Conservation (phyloP, 2,888 invertebrate species). For the Leptogaster cylindrica region DNA sequence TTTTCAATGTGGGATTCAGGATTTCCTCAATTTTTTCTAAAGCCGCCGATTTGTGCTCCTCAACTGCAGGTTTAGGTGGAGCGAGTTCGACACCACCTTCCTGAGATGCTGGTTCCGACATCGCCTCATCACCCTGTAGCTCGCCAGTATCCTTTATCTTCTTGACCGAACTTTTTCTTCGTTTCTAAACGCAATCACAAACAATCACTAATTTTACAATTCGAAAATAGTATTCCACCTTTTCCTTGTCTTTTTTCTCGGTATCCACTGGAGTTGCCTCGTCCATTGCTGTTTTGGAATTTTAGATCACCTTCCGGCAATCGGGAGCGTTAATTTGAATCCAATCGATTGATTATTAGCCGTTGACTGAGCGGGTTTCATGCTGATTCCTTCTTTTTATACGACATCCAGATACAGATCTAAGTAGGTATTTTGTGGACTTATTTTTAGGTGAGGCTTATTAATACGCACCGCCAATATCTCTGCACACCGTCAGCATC, state of each 20-base stretch:
- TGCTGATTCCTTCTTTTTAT: constrained; percentile 26
- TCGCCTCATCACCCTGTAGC: not conserved
- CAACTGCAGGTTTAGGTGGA: constrained; percentile 49
- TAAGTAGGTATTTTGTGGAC: constrained; percentile 6
- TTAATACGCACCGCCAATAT: not conserved
- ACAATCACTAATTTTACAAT: constrained; percentile 20
- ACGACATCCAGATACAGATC: constrained; percentile 21
- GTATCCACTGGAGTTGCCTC: constrained; percentile 37
- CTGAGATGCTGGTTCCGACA: constrained; percentile 30
- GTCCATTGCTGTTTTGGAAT: constrained; percentile 30
- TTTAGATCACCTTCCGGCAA: not conserved
- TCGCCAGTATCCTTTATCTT: constrained; percentile 9
- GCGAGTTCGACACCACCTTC: constrained; percentile 52
- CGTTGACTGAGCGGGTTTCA: constrained; percentile 8
- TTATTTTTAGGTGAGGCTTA: constrained; percentile 25
- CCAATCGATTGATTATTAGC: constrained; percentile 4
- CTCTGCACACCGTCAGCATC: not conserved
- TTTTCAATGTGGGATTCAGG: constrained; percentile 58
- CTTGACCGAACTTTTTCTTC: constrained; percentile 3
- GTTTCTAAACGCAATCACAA: constrained; percentile 20
- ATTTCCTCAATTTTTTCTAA: constrained; percentile 60
- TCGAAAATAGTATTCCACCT: not conserved
- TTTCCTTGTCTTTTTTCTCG: constrained; percentile 42
- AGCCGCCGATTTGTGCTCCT: constrained; percentile 55
- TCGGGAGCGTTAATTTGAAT: not conserved